Evolutionary conservation across 1,140 invertebrate genomes (phyloP), one percentile per base, ranked within the genome.

Genomic region (Neodiprion fabricii): DNA sequence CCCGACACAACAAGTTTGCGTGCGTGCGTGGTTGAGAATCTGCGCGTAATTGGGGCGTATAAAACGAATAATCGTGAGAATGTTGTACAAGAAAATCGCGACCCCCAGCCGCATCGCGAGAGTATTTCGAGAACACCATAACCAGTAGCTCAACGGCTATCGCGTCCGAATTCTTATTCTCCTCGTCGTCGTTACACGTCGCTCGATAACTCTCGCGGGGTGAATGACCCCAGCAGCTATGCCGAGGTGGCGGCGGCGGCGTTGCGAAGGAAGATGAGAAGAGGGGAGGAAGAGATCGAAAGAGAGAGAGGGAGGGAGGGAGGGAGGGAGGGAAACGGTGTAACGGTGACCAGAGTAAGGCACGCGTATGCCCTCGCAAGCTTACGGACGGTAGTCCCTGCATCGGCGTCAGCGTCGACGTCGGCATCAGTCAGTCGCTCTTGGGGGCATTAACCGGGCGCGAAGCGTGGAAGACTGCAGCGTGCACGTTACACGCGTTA

Each of bases 291-390:
- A 40, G 28, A 40, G 28, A 40, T 23, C 61, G 65, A 70, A 67
- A 72, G 77, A 75, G 74, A 77, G 78, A 71, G 73, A 72, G 72
- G 76, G 71, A 76, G 80, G 76, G 78, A 75, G 79, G 72, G 74
- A 78, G 68, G 76, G 81, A 80, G 79, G 81, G 28, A 40, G 21
- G 73, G 82, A 86, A 86, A 87, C 82, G 77, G 81, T 84, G 83
- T 88, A 87, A 88, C 86, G 87, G 86, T 86, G 87, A 87, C 85
- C 85, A 87, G 86, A 84, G 82, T 86, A 87, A 79, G 73, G 74
- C 76, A 73, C 79, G 85, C 85, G 83, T 81, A 81, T 81, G 84
- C 86, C 83, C 83, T 70, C 70, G 21, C 71, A 72, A 76, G 71
- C 67, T 75, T 67, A 74, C 61, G 72, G 75, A 73, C 72, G 72